Percentiles rank a stretch among this genome's conserved stretches.
These are phyloP conservation scores for Philopotamus ludificatus DNA, from an alignment of 1,140 invertebrate species.

Conservation along the genomic window DNA sequence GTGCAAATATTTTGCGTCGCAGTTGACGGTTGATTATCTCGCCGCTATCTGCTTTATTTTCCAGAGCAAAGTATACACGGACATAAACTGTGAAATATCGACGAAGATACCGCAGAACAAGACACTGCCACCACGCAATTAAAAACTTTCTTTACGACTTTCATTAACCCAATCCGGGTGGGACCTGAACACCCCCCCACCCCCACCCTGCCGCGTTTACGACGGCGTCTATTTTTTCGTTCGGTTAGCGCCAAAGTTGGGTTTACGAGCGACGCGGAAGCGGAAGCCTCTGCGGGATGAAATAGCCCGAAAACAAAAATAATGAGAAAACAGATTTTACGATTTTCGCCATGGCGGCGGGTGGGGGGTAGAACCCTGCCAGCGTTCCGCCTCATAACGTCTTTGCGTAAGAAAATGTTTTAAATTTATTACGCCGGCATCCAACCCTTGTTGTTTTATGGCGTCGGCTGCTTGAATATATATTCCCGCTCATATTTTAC, in stretches of 20 bases:
- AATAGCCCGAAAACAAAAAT: conserved; percentile 42
- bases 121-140: conserved; percentile 17
- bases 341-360: conserved; percentile 13
- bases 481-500: conserved; percentile 31
- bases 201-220: conserved; percentile 27
- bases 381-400: conserved; percentile 37
- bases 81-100: neutral
- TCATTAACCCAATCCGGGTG: conserved; percentile 38
- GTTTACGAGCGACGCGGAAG: neutral
- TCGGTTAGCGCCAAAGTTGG: too few relatives aligned
- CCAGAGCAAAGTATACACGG: neutral
- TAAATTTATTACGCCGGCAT: conserved; percentile 35
- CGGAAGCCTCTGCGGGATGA: conserved; percentile 28
- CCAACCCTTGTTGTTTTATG: conserved; percentile 33
- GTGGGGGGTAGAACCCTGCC: neutral
- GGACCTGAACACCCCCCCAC: conserved; percentile 7
- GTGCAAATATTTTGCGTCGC: too few relatives aligned
- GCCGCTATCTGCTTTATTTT: too few relatives aligned
- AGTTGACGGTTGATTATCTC: too few relatives aligned
- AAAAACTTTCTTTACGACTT: conserved; percentile 38
- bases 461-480: conserved; percentile 25
- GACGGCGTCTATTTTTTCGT: too few relatives aligned
- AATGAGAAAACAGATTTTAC: conserved; percentile 42
- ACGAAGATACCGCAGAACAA: neutral
- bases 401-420: conserved; percentile 38